A percentile compares a stretch with the other conserved stretches of the same genome.
Conservation (phyloP, 2,797 vertebrate genomes). For the Tenualosa ilisha region DNA sequence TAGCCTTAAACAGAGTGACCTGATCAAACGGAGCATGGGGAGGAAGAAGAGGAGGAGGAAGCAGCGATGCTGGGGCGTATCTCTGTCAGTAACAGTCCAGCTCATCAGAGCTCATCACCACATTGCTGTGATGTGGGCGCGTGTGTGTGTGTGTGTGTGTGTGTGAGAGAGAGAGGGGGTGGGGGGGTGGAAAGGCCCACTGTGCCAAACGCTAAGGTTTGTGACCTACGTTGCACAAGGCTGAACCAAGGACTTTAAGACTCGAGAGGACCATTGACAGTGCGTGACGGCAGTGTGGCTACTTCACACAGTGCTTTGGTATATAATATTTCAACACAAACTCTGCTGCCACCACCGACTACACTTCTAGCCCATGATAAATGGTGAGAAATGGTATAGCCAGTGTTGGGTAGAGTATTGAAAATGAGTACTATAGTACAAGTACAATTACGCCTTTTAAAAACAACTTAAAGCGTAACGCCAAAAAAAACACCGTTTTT, state of each 20-base stretch:
- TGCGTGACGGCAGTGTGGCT: background rate
- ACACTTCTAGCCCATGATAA: background rate
- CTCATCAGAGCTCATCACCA: conserved; percentile 14
- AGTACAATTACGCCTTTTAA: too few species aligned
- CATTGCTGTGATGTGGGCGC: background rate
- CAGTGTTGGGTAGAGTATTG: too few species aligned
- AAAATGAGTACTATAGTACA: too few species aligned
- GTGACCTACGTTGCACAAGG: background rate
- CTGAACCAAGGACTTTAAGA: background rate
- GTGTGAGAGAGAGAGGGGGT: too few species aligned
- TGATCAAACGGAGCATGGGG: conserved; percentile 14
- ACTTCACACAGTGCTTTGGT: too few species aligned
- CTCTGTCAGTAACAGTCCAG: conserved; percentile 1
- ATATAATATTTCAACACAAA: background rate
- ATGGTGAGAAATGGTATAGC: too few species aligned
- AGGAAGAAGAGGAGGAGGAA: background rate
- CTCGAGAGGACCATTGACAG: background rate
- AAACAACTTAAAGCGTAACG: too few species aligned
- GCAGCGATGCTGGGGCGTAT: background rate
- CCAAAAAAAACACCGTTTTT: too few species aligned
- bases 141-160: too few species aligned
- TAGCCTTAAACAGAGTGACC: background rate
- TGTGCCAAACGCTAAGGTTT: background rate
- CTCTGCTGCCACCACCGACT: background rate
- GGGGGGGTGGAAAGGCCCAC: background rate